phyloP scores from a whole-genome alignment of 92 coral and sea anemone species.

The Virgularia gustaviana region DNA sequence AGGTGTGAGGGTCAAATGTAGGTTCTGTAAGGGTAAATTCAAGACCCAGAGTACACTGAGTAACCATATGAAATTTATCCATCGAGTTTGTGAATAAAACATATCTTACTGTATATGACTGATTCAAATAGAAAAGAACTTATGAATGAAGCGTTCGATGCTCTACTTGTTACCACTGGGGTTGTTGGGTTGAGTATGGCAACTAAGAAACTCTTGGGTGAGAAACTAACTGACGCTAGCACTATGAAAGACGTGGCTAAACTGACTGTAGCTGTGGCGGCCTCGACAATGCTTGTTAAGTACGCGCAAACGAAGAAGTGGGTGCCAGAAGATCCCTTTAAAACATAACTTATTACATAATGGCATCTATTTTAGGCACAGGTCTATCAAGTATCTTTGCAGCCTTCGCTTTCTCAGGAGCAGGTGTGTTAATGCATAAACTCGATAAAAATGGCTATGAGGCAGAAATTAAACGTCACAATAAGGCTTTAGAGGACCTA shows the following conservation, averaged over 20 bases:
- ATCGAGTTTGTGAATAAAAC: slow-evolving; percentile 6
- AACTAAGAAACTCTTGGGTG: neutral
- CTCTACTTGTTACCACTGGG: neutral
- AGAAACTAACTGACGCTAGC: neutral
- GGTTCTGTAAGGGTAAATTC: neutral
- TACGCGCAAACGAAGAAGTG: slow-evolving; percentile 1
- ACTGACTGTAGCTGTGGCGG: neutral
- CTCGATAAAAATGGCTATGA: slow-evolving; percentile 11
- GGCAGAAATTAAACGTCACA: slow-evolving; percentile 21
- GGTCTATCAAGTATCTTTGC: slow-evolving; percentile 1
- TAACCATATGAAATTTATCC: neutral
- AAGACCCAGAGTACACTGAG: neutral
- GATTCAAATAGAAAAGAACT: neutral
- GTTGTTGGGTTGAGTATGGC: neutral
- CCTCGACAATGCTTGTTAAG: neutral
- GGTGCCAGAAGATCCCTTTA: slow-evolving; percentile 23
- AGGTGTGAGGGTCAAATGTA: neutral
- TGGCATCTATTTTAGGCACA: slow-evolving; percentile 16
- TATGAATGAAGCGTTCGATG: slow-evolving; percentile 13
- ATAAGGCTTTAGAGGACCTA: slow-evolving; percentile 29
- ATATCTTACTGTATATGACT: neutral
- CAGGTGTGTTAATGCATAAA: neutral
- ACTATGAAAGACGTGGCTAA: neutral
- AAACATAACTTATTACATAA: neutral
- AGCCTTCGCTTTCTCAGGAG: slow-evolving; percentile 9